Evolutionary conservation across 2,113 vertebrate species (phyloP).

Genomic region (Macaca mulatta): DNA sequence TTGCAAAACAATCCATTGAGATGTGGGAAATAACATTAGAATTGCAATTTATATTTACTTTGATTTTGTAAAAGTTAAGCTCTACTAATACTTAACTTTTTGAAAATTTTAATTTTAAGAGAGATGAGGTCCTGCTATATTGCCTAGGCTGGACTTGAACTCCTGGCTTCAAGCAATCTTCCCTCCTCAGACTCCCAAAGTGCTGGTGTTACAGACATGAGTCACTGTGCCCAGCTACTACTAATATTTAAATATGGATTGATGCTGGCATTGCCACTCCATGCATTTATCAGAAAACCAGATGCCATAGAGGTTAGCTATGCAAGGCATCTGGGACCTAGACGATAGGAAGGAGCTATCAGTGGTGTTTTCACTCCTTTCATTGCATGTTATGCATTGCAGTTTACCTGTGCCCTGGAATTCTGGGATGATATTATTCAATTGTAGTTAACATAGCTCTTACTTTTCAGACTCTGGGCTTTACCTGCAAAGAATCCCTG

Average conservation of each 20-base stretch:
- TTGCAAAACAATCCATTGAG: neutral
- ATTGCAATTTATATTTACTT: neutral
- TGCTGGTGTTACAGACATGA: too few species aligned
- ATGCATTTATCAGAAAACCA: neutral
- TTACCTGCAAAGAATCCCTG: neutral
- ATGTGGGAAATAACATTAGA: neutral
- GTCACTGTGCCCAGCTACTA: too few species aligned
- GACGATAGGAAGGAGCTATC: neutral
- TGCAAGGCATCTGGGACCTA: neutral
- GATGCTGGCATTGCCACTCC: neutral
- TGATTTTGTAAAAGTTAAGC: neutral
- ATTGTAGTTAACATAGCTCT: neutral
- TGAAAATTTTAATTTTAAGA: too few species aligned
- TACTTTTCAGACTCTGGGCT: neutral
- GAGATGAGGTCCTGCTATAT: too few species aligned
- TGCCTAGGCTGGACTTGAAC: too few species aligned
- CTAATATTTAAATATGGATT: neutral
- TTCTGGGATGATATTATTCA: neutral
- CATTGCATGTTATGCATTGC: neutral
- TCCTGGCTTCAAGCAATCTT: too few species aligned
- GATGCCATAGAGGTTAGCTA: too few species aligned
- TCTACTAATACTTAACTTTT: neutral
- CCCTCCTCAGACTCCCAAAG: too few species aligned
- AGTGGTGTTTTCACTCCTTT: neutral
- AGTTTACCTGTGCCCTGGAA: too few species aligned